A percentile compares a stretch with the other conserved stretches of the same genome.
These are phyloP conservation scores for Leptopilina boulardi DNA, from an alignment of 1,140 invertebrate species.

Conservation along the genomic window DNA sequence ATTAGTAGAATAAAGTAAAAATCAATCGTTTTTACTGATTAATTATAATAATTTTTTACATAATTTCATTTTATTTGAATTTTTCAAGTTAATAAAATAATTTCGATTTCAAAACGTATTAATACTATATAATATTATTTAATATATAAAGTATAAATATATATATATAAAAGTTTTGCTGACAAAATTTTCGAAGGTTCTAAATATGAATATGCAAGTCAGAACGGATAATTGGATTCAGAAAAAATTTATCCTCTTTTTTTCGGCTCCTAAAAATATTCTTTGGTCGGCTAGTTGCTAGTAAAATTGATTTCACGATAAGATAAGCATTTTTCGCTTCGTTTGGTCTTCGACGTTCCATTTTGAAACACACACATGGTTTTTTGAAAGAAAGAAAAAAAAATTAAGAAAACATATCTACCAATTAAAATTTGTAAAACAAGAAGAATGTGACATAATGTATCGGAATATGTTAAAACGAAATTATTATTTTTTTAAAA, in stretches of 20 bases:
- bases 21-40: no score
- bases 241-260: slow-evolving; percentile 30
- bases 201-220: slow-evolving; percentile 29
- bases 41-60: no score
- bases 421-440: slow-evolving; percentile 24
- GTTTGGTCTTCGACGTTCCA: slow-evolving; percentile 25
- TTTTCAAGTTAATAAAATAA: no score
- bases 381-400: neutral
- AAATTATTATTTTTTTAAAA: slow-evolving; percentile 13
- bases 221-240: slow-evolving; percentile 23
- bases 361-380: slow-evolving; percentile 30
- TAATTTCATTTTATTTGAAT: no score
- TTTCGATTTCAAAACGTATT: no score
- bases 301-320: slow-evolving; percentile 26
- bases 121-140: no score
- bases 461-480: slow-evolving; percentile 20
- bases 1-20: no score
- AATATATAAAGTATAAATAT: no score
- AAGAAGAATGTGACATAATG: slow-evolving; percentile 32
- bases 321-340: slow-evolving; percentile 33
- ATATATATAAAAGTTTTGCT: neutral
- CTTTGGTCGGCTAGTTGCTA: slow-evolving; percentile 9
- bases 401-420: slow-evolving; percentile 5
- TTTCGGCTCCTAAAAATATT: slow-evolving; percentile 23
- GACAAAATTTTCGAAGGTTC: slow-evolving; percentile 5